These are phyloP conservation scores for Mungos mungo DNA, from an alignment of 2,113 vertebrate species.

Conservation along the genomic window DNA sequence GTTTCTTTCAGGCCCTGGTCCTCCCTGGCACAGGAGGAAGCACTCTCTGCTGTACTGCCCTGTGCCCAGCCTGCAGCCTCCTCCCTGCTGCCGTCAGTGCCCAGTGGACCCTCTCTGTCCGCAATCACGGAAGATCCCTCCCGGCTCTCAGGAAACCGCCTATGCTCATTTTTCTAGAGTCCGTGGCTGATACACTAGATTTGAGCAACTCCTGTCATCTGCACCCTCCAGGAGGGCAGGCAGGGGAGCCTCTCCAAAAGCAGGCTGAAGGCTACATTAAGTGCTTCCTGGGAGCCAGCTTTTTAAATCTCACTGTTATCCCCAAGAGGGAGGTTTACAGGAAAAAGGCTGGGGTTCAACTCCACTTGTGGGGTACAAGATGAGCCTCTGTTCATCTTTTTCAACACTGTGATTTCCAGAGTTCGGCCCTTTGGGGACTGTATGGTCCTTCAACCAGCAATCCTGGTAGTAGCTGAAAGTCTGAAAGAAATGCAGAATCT, in stretches of 20 bases:
- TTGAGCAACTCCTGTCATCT: neutral
- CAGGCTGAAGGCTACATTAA: neutral
- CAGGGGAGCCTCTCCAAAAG: neutral
- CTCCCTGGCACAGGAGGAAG: conserved; percentile 63
- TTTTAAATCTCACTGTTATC: neutral
- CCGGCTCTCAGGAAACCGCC: neutral
- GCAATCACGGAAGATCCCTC: neutral
- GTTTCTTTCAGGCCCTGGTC: conserved; percentile 68
- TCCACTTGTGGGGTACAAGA: neutral
- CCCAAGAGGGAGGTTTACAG: neutral
- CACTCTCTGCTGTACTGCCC: conserved; percentile 29
- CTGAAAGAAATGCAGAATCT: neutral
- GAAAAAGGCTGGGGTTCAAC: neutral
- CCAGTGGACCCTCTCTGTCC: neutral
- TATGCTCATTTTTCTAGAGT: neutral
- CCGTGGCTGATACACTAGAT: neutral
- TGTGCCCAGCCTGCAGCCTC: conserved; percentile 34
- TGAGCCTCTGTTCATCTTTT: neutral
- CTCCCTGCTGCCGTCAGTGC: neutral
- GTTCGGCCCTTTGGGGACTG: neutral
- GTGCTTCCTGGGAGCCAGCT: neutral
- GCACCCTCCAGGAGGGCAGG: neutral
- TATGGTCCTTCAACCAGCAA: neutral
- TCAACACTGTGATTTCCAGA: neutral
- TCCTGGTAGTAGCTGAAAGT: neutral